A percentile compares a stretch with the other conserved stretches of the same genome.
phyloP scores from a whole-genome alignment of 2,888 invertebrate genomes.

The Crematogaster levior region DNA sequence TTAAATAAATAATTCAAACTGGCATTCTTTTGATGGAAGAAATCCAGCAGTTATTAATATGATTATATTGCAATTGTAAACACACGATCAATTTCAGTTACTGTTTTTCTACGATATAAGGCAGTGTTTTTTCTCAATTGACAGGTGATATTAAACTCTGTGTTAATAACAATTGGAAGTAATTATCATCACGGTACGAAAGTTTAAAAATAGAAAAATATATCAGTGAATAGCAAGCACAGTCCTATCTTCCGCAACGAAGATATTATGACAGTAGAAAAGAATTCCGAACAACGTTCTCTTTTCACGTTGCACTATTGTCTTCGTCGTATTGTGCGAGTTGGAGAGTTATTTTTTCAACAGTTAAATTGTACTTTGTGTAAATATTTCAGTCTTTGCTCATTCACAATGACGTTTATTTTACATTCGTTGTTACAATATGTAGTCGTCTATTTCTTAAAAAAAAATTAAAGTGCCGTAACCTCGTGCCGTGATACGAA shows the following conservation, averaged over 20 bases:
- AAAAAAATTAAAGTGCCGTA: conserved; percentile 1
- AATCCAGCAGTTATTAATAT: neutral
- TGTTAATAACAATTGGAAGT: neutral
- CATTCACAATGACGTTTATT: conserved; percentile 21
- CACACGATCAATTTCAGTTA: neutral
- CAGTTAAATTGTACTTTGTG: conserved; percentile 26
- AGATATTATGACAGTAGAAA: conserved; percentile 17
- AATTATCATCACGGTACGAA: neutral
- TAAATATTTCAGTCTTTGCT: conserved; percentile 38
- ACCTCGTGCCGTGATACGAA: neutral
- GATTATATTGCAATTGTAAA: neutral
- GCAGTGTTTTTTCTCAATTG: neutral
- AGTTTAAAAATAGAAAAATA: neutral
- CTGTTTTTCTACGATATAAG: neutral
- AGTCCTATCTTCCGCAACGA: neutral
- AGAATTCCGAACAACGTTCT: conserved; percentile 9
- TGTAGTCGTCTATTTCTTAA: conserved; percentile 6
- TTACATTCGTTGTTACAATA: conserved; percentile 20
- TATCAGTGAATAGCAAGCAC: neutral
- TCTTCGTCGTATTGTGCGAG: conserved; percentile 23
- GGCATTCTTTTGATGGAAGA: no score
- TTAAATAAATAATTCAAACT: neutral
- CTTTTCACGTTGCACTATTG: conserved; percentile 32
- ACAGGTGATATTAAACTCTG: neutral
- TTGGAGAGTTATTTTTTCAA: conserved; percentile 39